A percentile compares a stretch with the other conserved stretches of the same genome.
phyloP scores from a whole-genome alignment of 2,888 invertebrate species.

The Acleris literana region DNA sequence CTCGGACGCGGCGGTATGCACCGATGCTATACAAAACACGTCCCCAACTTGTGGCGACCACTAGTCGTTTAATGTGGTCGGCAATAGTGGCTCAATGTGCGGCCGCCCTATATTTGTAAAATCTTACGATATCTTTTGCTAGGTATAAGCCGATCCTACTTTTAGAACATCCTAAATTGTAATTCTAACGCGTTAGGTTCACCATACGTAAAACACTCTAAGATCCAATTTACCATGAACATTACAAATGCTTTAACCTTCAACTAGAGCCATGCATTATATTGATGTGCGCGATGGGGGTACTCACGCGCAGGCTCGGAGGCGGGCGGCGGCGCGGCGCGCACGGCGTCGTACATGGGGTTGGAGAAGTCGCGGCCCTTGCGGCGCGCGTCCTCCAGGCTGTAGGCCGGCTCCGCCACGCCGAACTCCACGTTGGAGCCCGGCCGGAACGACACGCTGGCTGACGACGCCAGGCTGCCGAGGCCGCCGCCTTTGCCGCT shows the following conservation, averaged over 20 bases:
- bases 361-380: slow-evolving; percentile 97
- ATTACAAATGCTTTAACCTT: neutral
- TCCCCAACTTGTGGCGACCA: no score
- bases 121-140: no score
- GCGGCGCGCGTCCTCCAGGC: slow-evolving; percentile 86
- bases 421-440: slow-evolving; percentile 97
- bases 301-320: slow-evolving; percentile 68
- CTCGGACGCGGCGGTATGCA: no score
- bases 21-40: no score
- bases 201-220: no score
- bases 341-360: slow-evolving; percentile 98
- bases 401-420: slow-evolving; percentile 89
- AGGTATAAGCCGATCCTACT: no score
- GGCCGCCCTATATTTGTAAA: no score
- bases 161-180: no score
- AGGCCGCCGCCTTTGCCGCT: slow-evolving; percentile 92
- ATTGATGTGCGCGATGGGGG: neutral
- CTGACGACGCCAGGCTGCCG: slow-evolving; percentile 91
- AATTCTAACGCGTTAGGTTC: no score
- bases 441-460: slow-evolving; percentile 95
- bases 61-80: no score
- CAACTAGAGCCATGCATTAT: neutral
- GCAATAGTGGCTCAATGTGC: no score
- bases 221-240: neutral
- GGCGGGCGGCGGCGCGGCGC: slow-evolving; percentile 75